A percentile compares a stretch with the other conserved stretches of the same genome.
Evolutionary conservation across 2,797 vertebrate species (phyloP).

Genomic region (Spheniscus humboldti): DNA sequence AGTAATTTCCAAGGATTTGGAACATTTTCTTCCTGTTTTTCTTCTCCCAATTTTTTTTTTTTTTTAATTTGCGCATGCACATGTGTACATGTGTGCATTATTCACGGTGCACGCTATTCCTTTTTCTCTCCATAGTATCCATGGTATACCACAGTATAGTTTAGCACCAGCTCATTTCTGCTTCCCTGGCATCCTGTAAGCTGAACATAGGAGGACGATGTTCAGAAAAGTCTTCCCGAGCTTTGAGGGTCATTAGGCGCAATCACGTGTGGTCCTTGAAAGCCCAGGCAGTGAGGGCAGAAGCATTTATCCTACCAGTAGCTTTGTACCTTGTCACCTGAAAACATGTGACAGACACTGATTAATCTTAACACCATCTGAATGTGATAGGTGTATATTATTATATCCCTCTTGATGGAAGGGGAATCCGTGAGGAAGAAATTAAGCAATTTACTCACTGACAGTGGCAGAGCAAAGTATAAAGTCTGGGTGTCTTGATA

Average conservation of each 20-base stretch:
- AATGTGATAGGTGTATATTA: background rate
- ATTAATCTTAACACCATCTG: background rate
- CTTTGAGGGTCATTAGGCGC: background rate
- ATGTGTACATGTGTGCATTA: background rate
- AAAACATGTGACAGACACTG: background rate
- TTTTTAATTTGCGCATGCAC: fast-evolving
- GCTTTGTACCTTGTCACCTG: slow-evolving; percentile 1
- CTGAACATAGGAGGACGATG: background rate
- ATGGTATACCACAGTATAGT: background rate
- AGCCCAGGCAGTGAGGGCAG: background rate
- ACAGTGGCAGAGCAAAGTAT: background rate
- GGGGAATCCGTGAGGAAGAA: background rate
- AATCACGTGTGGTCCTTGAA: background rate
- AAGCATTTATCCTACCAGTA: background rate
- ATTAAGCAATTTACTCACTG: slow-evolving; percentile 3
- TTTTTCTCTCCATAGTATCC: background rate
- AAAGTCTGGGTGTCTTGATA: background rate
- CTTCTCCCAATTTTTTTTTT: background rate
- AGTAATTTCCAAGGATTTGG: slow-evolving; percentile 5
- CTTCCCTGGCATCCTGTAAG: background rate
- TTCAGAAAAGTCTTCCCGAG: background rate
- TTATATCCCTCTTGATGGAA: background rate
- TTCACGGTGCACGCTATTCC: background rate
- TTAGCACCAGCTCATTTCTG: background rate
- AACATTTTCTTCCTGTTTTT: slow-evolving; percentile 3